A percentile compares a stretch with the other conserved stretches of the same genome.
Conservation (phyloP, 2,797 vertebrate species). For the Cossypha dichroa region DNA sequence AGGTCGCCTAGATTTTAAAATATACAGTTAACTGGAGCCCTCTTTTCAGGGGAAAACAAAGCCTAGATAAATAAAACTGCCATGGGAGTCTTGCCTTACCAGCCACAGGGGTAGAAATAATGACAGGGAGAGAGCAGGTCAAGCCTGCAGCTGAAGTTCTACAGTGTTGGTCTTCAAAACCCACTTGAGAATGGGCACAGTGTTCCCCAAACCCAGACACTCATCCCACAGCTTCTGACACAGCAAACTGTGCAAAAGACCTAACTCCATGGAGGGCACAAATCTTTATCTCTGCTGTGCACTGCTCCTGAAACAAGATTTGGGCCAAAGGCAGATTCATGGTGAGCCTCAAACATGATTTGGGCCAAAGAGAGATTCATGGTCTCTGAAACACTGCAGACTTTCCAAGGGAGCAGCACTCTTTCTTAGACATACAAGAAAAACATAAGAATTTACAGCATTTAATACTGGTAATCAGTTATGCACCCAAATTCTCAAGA, state of each 20-base stretch:
- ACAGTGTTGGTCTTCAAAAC: fast-evolving
- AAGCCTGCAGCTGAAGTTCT: not conserved
- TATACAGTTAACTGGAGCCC: not conserved
- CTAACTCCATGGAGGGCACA: not conserved
- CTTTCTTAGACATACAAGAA: not conserved
- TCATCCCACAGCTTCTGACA: not conserved
- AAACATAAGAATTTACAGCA: not conserved
- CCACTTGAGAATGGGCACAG: not conserved
- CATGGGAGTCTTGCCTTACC: not conserved
- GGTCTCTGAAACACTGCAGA: not conserved
- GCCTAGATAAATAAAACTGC: slow-evolving; percentile 36
- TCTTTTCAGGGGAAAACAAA: slow-evolving; percentile 37
- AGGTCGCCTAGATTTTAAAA: slow-evolving; percentile 14
- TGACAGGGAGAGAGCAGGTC: not conserved
- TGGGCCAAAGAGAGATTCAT: not conserved
- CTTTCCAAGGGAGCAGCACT: not conserved
- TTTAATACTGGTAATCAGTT: not conserved
- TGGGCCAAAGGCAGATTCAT: not conserved
- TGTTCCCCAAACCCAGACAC: not conserved
- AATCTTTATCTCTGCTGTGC: not conserved
- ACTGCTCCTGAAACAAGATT: not conserved
- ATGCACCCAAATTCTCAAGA: not conserved
- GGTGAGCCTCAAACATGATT: too few species aligned
- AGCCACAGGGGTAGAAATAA: not conserved
- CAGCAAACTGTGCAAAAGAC: not conserved